phyloP scores from a whole-genome alignment of 2,113 vertebrate species.

The Riparia riparia region DNA sequence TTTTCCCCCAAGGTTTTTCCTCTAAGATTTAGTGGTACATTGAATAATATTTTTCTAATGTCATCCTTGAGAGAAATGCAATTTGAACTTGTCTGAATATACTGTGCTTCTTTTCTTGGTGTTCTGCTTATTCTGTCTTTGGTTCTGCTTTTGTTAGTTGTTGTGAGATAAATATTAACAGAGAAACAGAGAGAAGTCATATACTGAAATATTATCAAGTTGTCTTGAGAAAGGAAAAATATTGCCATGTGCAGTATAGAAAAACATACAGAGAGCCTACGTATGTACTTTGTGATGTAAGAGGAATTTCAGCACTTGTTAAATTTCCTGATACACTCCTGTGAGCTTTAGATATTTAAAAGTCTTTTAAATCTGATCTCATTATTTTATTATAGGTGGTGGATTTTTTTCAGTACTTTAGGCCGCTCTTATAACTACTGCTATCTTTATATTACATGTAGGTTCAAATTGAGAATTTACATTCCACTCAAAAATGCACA shows the following conservation, averaged over 20 bases:
- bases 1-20: not conserved
- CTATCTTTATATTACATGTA: not conserved
- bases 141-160: not conserved
- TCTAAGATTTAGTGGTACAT: not conserved
- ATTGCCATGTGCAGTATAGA: accelerated
- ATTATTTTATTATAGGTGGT: not conserved
- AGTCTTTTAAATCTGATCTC: not conserved
- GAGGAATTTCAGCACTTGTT: not conserved
- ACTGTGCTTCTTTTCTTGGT: not conserved
- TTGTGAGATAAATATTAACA: not conserved
- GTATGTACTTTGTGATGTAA: not conserved
- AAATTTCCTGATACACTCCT: not conserved
- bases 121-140: not conserved
- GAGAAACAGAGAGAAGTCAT: not conserved
- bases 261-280: not conserved
- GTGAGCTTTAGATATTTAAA: not conserved
- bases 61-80: not conserved
- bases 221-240: not conserved
- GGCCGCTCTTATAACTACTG: not conserved
- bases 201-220: not conserved
- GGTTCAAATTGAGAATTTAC: not conserved
- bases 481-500: accelerated
- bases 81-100: not conserved
- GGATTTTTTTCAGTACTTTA: not conserved
- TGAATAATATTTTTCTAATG: not conserved